A percentile compares a stretch with the other conserved stretches of the same genome.
Conservation (phyloP, 2,888 invertebrate genomes). For the Notodonta ziczac region DNA sequence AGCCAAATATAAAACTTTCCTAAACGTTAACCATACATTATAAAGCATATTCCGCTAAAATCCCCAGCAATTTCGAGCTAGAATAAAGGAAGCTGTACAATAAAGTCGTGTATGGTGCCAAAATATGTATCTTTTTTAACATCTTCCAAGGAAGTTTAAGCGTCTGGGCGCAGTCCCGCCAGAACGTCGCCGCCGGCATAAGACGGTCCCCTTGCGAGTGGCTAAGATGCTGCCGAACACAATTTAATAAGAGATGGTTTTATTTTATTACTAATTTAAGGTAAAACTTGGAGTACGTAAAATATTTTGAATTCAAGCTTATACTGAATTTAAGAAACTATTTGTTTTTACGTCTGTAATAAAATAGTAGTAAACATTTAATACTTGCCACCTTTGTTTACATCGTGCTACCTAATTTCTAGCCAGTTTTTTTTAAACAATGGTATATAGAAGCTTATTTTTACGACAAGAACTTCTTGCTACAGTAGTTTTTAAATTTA, state of each 20-base stretch:
- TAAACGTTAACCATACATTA: constrained; percentile 26
- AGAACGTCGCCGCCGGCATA: constrained; percentile 64
- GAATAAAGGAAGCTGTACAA: constrained; percentile 44
- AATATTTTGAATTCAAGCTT: too few species aligned
- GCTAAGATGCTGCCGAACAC: constrained; percentile 46
- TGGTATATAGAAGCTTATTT: too few species aligned
- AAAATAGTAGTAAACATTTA: not conserved
- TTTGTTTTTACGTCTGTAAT: constrained; percentile 1
- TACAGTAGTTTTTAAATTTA: too few species aligned
- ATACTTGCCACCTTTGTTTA: too few species aligned
- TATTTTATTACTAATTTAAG: not conserved
- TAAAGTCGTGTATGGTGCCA: constrained; percentile 57
- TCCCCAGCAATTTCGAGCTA: constrained; percentile 30
- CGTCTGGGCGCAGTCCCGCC: constrained; percentile 64
- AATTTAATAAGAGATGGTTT: not conserved
- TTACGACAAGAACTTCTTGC: too few species aligned
- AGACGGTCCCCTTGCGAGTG: constrained; percentile 26
- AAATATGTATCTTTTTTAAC: constrained; percentile 63
- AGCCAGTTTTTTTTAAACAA: not conserved
- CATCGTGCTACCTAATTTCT: too few species aligned
- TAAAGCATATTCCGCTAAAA: constrained; percentile 39
- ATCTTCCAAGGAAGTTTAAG: constrained; percentile 54
- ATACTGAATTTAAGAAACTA: not conserved
- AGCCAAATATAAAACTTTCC: constrained; percentile 13
- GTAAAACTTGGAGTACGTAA: too few species aligned